phyloP scores from a whole-genome alignment of 2,888 invertebrate genomes.

The Lottia gigantea region DNA sequence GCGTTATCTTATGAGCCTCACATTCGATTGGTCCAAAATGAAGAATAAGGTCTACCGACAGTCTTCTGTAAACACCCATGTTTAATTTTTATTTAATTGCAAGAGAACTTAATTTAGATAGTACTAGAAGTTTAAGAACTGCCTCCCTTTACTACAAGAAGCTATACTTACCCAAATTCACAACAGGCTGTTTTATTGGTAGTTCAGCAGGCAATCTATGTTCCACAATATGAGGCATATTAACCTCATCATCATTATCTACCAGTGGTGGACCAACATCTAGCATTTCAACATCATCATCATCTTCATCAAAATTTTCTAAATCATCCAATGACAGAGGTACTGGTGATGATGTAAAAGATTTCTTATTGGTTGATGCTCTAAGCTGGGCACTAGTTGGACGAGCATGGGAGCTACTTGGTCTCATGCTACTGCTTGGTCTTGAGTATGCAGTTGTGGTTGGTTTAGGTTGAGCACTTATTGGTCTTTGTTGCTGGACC shows the following conservation, averaged over 20 bases:
- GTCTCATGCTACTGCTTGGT: not conserved
- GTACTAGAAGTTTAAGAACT: too few species aligned
- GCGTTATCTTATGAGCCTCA: too few species aligned
- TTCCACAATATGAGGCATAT: slow-evolving; percentile 12
- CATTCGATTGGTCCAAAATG: too few species aligned
- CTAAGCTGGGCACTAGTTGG: slow-evolving; percentile 16
- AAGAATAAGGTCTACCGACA: too few species aligned
- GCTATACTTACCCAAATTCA: not conserved
- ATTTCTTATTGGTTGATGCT: not conserved
- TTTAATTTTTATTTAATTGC: too few species aligned
- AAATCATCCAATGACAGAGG: not conserved
- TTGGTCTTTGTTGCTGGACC: slow-evolving; percentile 20
- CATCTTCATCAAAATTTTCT: not conserved
- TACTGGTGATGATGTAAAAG: not conserved
- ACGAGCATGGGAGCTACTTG: not conserved
- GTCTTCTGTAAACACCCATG: too few species aligned
- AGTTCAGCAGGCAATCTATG: slow-evolving; percentile 18
- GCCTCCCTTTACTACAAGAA: too few species aligned
- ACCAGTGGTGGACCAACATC: not conserved
- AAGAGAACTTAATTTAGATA: too few species aligned
- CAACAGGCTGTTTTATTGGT: not conserved
- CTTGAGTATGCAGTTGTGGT: not conserved
- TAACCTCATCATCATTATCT: not conserved
- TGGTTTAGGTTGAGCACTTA: slow-evolving; percentile 12
- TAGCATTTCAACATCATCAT: not conserved